phyloP scores from a whole-genome alignment of 30 jellyfish, hydroid and myxozoan genomes.

The Haliclystus octoradiatus region DNA sequence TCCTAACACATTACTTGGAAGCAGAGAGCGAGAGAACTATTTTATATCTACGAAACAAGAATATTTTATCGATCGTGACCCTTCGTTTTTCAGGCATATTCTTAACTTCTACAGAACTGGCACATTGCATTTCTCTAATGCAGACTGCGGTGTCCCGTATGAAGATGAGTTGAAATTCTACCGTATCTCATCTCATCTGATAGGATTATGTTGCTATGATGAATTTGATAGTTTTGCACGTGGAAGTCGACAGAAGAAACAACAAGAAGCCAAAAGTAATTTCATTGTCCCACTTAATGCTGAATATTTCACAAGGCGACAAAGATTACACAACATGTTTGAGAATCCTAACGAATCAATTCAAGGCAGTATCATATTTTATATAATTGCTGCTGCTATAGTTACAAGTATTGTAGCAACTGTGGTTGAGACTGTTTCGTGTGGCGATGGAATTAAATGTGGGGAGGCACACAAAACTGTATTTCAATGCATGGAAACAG shows the following conservation, averaged over 20 bases:
- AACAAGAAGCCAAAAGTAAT: not conserved
- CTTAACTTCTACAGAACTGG: constrained; percentile 64
- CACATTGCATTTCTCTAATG: constrained; percentile 41
- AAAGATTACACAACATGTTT: constrained; percentile 28
- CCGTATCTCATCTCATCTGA: constrained; percentile 35
- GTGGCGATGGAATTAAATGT: constrained; percentile 41
- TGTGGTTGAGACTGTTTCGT: constrained; percentile 59
- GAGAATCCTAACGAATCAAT: constrained; percentile 34
- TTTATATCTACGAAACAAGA: constrained; percentile 21
- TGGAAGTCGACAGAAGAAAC: not conserved
- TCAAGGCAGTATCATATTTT: constrained; percentile 40
- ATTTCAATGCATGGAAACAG: constrained; percentile 39
- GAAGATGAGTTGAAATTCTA: constrained; percentile 55
- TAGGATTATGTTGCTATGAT: constrained; percentile 58
- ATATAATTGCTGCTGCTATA: constrained; percentile 53
- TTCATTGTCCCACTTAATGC: not conserved
- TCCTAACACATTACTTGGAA: constrained; percentile 62
- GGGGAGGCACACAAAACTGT: constrained; percentile 39
- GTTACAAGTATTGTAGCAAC: constrained; percentile 54
- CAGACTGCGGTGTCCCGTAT: constrained; percentile 64
- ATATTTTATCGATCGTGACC: constrained; percentile 67
- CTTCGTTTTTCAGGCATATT: constrained; percentile 58
- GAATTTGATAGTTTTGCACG: constrained; percentile 21
- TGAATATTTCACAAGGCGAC: constrained; percentile 18
- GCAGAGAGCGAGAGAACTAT: constrained; percentile 44